Conservation (phyloP, 2,113 vertebrate genomes). For the Anser brachyrhynchus region DNA sequence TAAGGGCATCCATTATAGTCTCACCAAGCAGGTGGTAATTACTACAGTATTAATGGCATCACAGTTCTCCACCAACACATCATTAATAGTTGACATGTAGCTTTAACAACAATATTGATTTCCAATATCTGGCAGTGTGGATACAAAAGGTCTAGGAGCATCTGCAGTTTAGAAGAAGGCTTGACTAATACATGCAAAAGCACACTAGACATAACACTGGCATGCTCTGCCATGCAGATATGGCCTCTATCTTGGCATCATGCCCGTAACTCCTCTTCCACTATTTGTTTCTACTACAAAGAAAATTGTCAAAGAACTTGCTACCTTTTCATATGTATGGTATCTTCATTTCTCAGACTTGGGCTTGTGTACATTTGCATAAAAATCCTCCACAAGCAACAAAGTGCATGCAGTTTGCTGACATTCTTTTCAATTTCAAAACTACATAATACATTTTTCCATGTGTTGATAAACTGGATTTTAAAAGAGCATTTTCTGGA, state of each 20-base stretch:
- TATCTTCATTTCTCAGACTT: conserved; percentile 60
- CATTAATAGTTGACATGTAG: neutral
- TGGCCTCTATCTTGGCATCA: neutral
- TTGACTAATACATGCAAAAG: neutral
- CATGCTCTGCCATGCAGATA: neutral
- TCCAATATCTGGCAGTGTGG: neutral
- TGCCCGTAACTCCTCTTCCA: neutral
- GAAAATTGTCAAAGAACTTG: conserved; percentile 30
- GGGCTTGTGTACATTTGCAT: neutral
- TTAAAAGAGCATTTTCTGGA: conserved; percentile 61
- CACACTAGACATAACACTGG: neutral
- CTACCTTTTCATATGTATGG: conserved; percentile 65
- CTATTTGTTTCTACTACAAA: conserved; percentile 36
- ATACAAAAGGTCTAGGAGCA: neutral
- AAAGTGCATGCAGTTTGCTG: conserved; percentile 30
- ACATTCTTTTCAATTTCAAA: conserved; percentile 33
- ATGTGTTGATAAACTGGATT: conserved; percentile 60
- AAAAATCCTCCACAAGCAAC: neutral
- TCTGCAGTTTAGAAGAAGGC: neutral
- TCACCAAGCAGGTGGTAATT: neutral
- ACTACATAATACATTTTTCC: conserved; percentile 40
- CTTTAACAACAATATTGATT: neutral
- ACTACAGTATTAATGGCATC: neutral
- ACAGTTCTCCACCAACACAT: neutral
- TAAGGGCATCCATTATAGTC: neutral